These are phyloP conservation scores for Erannis defoliaria DNA, from an alignment of 2,888 invertebrate genomes.

Conservation along the genomic window DNA sequence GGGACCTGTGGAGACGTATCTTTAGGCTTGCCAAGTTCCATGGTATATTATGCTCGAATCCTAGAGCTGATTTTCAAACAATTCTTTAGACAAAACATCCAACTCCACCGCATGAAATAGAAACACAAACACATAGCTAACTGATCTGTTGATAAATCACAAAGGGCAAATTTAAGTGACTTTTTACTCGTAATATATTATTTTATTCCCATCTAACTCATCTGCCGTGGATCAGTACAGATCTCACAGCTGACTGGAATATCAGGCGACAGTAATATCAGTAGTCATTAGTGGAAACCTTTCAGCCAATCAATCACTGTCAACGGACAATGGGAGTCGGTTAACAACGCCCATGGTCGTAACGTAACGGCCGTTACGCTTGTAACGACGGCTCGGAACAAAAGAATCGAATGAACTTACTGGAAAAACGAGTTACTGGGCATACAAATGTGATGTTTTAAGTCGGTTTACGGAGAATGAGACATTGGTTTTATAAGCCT, in stretches of 20 bases:
- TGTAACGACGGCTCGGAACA: conserved; percentile 4
- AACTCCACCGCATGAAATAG: too few relatives aligned
- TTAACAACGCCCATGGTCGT: conserved; percentile 17
- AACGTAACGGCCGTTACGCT: conserved; percentile 18
- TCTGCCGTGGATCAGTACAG: not conserved
- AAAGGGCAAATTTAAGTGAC: too few relatives aligned
- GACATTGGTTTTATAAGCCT: too few relatives aligned
- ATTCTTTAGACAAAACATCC: too few relatives aligned
- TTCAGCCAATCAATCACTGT: conserved; percentile 30
- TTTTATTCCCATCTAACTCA: not conserved
- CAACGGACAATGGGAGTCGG: conserved; percentile 24
- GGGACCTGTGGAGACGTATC: too few relatives aligned
- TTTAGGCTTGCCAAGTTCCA: too few relatives aligned
- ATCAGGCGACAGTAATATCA: conserved; percentile 14
- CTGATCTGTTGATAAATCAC: too few relatives aligned
- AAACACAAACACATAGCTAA: too few relatives aligned
- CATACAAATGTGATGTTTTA: conserved; percentile 1
- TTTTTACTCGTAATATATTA: not conserved
- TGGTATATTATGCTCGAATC: too few relatives aligned
- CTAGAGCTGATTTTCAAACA: too few relatives aligned
- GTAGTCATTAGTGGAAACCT: conserved; percentile 28
- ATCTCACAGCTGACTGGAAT: not conserved
- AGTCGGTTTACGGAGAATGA: not conserved
- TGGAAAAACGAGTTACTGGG: conserved; percentile 5
- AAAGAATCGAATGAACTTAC: conserved; percentile 8